A percentile compares a stretch with the other conserved stretches of the same genome.
These are phyloP conservation scores for Arrhopalites spinosus DNA, from an alignment of 2,888 invertebrate genomes.

Conservation along the genomic window DNA sequence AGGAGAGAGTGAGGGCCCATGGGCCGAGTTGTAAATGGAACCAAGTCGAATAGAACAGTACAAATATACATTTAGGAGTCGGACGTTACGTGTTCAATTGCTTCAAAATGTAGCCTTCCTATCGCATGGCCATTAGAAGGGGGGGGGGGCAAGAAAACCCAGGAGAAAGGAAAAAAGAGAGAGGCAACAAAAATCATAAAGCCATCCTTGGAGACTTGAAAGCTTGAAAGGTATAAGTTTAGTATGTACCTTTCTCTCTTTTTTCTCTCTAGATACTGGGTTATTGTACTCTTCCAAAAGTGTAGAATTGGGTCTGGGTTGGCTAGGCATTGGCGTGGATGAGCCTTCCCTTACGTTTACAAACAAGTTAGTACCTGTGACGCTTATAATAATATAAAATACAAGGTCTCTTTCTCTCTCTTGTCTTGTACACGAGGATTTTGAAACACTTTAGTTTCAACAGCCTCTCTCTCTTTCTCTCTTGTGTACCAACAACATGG, in stretches of 20 bases:
- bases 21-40: slow-evolving; percentile 10
- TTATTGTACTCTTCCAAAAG: too few species aligned
- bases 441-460: neutral
- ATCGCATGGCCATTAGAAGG: neutral
- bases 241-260: neutral
- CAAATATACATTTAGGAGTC: neutral
- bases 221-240: neutral
- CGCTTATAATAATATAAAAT: too few species aligned
- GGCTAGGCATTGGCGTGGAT: too few species aligned
- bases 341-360: too few species aligned
- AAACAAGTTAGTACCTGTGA: too few species aligned
- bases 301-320: too few species aligned
- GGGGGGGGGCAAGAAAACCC: neutral
- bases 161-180: neutral
- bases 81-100: slow-evolving; percentile 1
- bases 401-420: neutral
- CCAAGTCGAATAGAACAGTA: neutral
- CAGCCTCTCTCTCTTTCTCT: neutral
- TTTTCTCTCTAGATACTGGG: neutral
- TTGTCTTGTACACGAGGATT: neutral
- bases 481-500: neutral
- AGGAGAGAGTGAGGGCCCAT: neutral
- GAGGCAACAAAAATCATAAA: slow-evolving; percentile 3
- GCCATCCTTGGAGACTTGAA: neutral
- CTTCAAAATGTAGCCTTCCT: neutral